These are phyloP conservation scores for Streblospio benedicti DNA, from an alignment of 1,140 invertebrate genomes.

Conservation along the genomic window DNA sequence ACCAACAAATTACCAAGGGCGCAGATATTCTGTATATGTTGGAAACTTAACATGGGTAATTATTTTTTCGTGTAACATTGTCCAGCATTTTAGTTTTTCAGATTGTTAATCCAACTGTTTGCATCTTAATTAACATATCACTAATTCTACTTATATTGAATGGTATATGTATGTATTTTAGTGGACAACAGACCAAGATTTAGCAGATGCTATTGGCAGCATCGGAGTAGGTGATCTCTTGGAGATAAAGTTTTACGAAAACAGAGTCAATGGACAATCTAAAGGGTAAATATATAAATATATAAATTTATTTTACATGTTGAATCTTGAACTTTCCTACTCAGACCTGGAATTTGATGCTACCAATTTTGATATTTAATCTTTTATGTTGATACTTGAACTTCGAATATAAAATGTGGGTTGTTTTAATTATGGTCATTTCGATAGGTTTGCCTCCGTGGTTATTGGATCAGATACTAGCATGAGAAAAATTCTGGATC, in stretches of 20 bases:
- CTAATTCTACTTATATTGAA: not conserved
- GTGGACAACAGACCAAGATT: constrained; percentile 97
- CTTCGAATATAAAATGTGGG: not conserved
- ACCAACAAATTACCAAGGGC: constrained; percentile 34
- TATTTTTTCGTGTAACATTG: constrained; percentile 6
- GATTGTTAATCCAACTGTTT: too few species aligned
- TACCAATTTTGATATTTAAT: not conserved
- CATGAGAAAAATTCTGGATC: constrained; percentile 79
- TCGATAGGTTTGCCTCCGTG: constrained; percentile 42
- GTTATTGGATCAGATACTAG: constrained; percentile 69
- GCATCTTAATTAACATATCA: too few species aligned
- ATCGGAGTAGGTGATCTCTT: constrained; percentile 87
- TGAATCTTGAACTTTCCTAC: constrained; percentile 65
- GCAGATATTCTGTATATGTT: constrained; percentile 78
- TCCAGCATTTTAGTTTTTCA: not conserved
- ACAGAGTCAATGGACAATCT: constrained; percentile 96
- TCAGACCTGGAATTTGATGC: constrained; percentile 61
- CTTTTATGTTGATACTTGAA: not conserved
- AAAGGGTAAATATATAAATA: constrained; percentile 62
- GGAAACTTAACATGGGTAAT: constrained; percentile 77
- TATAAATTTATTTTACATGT: not conserved
- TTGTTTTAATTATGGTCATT: not conserved
- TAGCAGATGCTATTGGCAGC: constrained; percentile 73
- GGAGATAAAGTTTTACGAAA: constrained; percentile 99
- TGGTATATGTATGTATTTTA: constrained; percentile 42